phyloP scores from a whole-genome alignment of 2,113 vertebrate genomes.

The Lichenostomus cassidix region DNA sequence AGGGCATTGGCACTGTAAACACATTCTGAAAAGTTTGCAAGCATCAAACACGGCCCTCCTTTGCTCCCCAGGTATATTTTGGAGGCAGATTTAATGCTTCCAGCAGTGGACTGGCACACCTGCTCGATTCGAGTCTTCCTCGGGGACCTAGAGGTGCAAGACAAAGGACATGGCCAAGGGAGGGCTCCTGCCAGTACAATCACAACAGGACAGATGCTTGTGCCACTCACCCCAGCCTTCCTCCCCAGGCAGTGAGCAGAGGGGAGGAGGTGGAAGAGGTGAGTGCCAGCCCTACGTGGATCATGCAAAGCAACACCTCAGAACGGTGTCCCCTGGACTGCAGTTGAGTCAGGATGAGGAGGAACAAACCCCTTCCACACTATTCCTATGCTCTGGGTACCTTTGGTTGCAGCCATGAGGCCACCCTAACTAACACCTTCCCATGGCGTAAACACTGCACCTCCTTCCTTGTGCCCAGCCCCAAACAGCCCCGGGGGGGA shows the following conservation, averaged over 20 bases:
- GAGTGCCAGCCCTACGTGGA: fast-evolving
- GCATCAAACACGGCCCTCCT: too few species aligned
- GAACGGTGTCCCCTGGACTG: too few species aligned
- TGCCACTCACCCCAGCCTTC: not conserved
- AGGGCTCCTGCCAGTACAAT: fast-evolving
- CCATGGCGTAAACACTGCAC: fast-evolving
- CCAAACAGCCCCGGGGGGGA: fast-evolving
- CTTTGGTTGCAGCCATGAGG: not conserved
- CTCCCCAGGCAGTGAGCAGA: fast-evolving
- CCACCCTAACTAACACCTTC: too few species aligned
- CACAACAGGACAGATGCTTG: not conserved
- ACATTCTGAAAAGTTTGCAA: fast-evolving
- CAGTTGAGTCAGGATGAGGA: fast-evolving
- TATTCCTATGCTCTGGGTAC: fast-evolving
- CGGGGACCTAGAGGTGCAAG: not conserved
- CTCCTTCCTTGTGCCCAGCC: not conserved
- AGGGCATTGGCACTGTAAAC: not conserved
- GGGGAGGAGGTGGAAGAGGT: fast-evolving
- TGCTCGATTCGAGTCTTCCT: fast-evolving
- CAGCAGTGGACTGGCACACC: not conserved
- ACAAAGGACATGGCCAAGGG: fast-evolving
- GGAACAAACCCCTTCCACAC: fast-evolving
- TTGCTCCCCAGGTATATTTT: fast-evolving
- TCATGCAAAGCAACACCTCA: fast-evolving
- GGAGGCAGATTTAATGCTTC: not conserved